A percentile compares a stretch with the other conserved stretches of the same genome.
Evolutionary conservation across 2,797 vertebrate species (phyloP).

Genomic region (Setipinna tenuifilis): DNA sequence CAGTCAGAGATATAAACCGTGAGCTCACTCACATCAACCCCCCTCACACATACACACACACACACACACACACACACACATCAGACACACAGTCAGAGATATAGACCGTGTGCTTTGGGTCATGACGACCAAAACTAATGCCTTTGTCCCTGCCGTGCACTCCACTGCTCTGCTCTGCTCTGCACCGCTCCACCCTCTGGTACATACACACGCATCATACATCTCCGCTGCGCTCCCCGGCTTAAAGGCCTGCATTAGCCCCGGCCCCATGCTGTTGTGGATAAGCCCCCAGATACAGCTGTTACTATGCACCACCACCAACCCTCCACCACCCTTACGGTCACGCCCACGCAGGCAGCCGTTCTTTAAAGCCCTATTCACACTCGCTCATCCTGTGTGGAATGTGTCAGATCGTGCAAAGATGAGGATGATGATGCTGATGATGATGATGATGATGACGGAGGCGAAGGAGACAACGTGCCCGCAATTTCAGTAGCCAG

Average conservation of each 20-base stretch:
- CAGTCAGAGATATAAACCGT: background rate
- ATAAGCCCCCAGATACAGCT: slow-evolving; percentile 4
- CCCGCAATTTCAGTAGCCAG: background rate
- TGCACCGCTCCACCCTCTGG: no score
- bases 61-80: no score
- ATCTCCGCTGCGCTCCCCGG: background rate
- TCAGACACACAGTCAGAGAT: background rate
- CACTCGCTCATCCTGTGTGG: background rate
- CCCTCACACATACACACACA: no score
- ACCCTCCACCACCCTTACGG: background rate
- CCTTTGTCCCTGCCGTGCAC: background rate
- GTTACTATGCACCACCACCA: background rate
- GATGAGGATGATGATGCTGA: background rate
- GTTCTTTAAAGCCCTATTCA: no score
- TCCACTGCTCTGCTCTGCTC: no score
- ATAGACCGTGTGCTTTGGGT: background rate
- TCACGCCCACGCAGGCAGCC: background rate
- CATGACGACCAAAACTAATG: background rate
- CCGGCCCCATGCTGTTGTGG: background rate
- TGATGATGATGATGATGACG: background rate
- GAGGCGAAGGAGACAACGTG: no score
- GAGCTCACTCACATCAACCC: no score
- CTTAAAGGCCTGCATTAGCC: background rate
- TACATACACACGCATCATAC: background rate
- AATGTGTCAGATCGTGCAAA: background rate